Percentiles rank a stretch among this genome's conserved stretches.
phyloP scores from a whole-genome alignment of 2,797 vertebrate species.

The Pelochelys cantorii region DNA sequence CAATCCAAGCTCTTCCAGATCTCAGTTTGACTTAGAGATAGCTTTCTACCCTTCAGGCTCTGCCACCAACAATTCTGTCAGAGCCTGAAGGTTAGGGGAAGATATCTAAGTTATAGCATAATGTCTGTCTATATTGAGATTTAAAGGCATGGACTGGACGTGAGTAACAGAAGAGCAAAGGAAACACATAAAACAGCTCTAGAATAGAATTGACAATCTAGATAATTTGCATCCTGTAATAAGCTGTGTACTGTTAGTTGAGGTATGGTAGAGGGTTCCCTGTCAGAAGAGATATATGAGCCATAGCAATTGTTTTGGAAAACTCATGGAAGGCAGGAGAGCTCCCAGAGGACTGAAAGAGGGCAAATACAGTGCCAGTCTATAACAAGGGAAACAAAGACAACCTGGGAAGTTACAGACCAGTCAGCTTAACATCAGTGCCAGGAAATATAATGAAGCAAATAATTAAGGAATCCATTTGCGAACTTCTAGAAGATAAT shows the following conservation, averaged over 20 bases:
- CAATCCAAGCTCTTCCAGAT: not conserved
- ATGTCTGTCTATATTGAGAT: accelerated
- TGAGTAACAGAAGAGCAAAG: not conserved
- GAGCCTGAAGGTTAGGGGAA: not conserved
- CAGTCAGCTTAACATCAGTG: too few relatives aligned
- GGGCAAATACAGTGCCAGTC: too few relatives aligned
- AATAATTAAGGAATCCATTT: too few relatives aligned
- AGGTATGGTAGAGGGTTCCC: not conserved
- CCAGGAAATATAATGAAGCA: too few relatives aligned
- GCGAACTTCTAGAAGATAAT: too few relatives aligned
- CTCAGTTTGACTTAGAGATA: not conserved
- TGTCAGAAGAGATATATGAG: not conserved
- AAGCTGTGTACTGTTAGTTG: not conserved
- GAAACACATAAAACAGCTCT: accelerated
- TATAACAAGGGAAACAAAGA: too few relatives aligned
- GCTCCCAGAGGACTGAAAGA: too few relatives aligned
- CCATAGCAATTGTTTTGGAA: too few relatives aligned
- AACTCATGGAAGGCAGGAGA: too few relatives aligned
- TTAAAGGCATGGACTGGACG: not conserved
- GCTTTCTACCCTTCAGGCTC: too few relatives aligned
- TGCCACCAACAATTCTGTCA: not conserved
- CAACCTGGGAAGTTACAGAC: too few relatives aligned
- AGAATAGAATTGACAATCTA: not conserved
- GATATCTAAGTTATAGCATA: not conserved
- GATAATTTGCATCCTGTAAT: not conserved